Percentiles rank a stretch among this genome's conserved stretches.
These are phyloP conservation scores for Orussus abietinus DNA, from an alignment of 1,140 invertebrate species.

Conservation along the genomic window DNA sequence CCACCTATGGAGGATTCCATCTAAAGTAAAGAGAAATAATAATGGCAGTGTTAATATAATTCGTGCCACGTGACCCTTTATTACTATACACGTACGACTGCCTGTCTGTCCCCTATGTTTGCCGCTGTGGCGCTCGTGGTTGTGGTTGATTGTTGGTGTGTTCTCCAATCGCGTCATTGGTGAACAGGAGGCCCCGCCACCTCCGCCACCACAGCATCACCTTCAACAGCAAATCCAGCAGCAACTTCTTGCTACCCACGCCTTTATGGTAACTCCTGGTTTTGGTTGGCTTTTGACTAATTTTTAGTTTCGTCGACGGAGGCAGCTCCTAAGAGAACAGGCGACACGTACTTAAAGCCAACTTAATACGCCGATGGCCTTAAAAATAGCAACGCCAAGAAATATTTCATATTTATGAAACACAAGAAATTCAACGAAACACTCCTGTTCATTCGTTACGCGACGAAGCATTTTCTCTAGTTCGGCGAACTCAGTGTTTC, in stretches of 20 bases:
- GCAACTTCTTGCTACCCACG: constrained; percentile 56
- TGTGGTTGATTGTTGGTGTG: constrained; percentile 57
- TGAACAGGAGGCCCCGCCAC: constrained; percentile 54
- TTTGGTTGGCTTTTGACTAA: constrained; percentile 55
- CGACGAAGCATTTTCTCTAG: no score
- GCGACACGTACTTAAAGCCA: no score
- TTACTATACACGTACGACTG: constrained; percentile 54
- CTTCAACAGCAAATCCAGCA: constrained; percentile 57
- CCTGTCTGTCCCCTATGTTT: constrained; percentile 56
- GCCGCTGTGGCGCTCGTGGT: constrained; percentile 55
- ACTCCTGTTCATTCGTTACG: no score
- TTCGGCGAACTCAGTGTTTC: no score
- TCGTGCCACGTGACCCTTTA: constrained; percentile 44
- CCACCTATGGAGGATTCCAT: no score
- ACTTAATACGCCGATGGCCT: no score
- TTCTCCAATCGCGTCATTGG: constrained; percentile 54
- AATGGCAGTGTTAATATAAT: no score
- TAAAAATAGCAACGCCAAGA: no score
- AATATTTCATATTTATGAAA: constrained; percentile 18
- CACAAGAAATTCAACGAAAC: constrained; percentile 10
- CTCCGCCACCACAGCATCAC: constrained; percentile 54
- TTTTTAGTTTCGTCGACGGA: constrained; percentile 28
- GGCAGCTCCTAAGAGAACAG: no score
- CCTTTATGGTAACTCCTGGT: constrained; percentile 57
- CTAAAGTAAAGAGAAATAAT: no score